These are phyloP conservation scores for Theocolax elegans DNA, from an alignment of 1,140 invertebrate genomes.

Conservation along the genomic window DNA sequence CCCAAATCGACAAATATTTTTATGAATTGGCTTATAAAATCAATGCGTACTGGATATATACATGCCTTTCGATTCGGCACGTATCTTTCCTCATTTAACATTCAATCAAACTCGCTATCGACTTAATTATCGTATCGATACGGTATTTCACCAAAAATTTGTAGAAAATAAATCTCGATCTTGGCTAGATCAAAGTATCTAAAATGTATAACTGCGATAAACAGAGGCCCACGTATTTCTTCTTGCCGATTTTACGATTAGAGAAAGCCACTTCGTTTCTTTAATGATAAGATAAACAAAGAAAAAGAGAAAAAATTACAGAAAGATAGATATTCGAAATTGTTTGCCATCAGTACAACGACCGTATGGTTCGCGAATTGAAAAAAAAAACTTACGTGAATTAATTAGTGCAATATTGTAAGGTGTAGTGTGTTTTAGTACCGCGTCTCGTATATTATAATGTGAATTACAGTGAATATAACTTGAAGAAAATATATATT, in stretches of 20 bases:
- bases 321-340: conserved; percentile 16
- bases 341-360: neutral
- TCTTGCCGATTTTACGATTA: conserved; percentile 44
- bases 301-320: conserved; percentile 9
- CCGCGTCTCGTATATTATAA: neutral
- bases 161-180: conserved; percentile 34
- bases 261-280: conserved; percentile 38
- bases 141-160: neutral
- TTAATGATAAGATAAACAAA: conserved; percentile 52
- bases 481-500: conserved; percentile 16
- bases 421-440: neutral
- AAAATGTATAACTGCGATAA: conserved; percentile 32
- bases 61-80: neutral
- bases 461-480: neutral
- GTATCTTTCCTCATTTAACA: neutral
- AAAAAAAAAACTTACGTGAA: too few relatives aligned
- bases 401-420: neutral
- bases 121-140: neutral
- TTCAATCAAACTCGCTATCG: neutral
- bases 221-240: conserved; percentile 34
- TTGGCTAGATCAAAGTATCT: conserved; percentile 23
- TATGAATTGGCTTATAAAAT: neutral
- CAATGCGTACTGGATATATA: neutral
- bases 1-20: neutral
- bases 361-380: neutral